Evolutionary conservation across 2,888 invertebrate species (phyloP).

Genomic region (Aporophyla lueneburgensis): DNA sequence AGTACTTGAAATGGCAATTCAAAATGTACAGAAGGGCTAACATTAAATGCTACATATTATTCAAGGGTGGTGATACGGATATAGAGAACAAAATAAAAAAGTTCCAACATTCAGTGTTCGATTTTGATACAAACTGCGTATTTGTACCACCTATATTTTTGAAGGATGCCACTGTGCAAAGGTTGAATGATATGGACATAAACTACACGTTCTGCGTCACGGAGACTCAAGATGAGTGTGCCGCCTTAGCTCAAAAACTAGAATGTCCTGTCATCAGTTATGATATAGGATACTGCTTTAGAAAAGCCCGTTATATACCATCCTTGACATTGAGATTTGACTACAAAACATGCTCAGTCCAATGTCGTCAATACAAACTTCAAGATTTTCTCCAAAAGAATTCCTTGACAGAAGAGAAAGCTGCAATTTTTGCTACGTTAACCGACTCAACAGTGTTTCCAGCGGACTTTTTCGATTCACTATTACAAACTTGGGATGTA

Average conservation of each 20-base stretch:
- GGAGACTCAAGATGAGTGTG: slow-evolving; percentile 72
- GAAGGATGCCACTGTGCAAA: slow-evolving; percentile 68
- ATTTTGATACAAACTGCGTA: slow-evolving; percentile 8
- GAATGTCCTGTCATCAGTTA: slow-evolving; percentile 72
- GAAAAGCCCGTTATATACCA: slow-evolving; percentile 70
- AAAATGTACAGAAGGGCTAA: slow-evolving; percentile 71
- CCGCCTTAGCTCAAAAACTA: slow-evolving; percentile 70
- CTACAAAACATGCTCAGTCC: slow-evolving; percentile 25
- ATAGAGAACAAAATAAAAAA: slow-evolving; percentile 51
- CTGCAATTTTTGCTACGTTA: slow-evolving; percentile 69
- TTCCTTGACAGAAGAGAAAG: slow-evolving; percentile 62
- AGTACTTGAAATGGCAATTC: slow-evolving; percentile 64
- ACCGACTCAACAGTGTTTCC: slow-evolving; percentile 66
- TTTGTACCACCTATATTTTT: slow-evolving; percentile 64
- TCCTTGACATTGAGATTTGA: slow-evolving; percentile 50
- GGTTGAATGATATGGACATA: slow-evolving; percentile 72
- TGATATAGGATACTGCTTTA: slow-evolving; percentile 73
- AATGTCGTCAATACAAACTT: slow-evolving; percentile 63
- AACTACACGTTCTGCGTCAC: slow-evolving; percentile 68
- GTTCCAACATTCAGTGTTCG: background rate
- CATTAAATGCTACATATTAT: slow-evolving; percentile 73
- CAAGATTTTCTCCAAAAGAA: slow-evolving; percentile 63
- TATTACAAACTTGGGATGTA: slow-evolving; percentile 56
- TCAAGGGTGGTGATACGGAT: slow-evolving; percentile 73
- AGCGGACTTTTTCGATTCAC: slow-evolving; percentile 56